Percentiles rank a stretch among this genome's conserved stretches.
phyloP scores from a whole-genome alignment of 2,888 invertebrate genomes.

The Calameuta idolon region DNA sequence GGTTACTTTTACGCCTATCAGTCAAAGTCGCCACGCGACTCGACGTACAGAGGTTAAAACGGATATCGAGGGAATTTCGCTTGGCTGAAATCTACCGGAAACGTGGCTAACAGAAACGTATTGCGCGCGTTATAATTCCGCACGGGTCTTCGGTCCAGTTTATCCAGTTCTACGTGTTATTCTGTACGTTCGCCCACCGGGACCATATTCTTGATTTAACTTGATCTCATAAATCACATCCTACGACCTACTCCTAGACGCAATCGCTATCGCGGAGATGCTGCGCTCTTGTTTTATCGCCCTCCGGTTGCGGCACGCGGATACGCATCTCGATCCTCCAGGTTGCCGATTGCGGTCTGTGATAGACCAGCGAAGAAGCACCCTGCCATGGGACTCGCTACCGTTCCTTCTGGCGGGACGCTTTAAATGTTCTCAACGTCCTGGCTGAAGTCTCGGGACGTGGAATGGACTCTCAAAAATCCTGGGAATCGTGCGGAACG shows the following conservation, averaged over 20 bases:
- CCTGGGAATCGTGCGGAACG: not conserved
- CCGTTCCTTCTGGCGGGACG: not conserved
- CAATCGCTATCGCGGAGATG: not conserved
- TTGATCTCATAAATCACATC: conserved; percentile 7
- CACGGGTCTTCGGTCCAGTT: not conserved
- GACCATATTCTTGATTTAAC: not conserved
- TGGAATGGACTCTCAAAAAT: not conserved
- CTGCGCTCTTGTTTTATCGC: not conserved
- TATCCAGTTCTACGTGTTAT: not conserved
- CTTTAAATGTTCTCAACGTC: not conserved
- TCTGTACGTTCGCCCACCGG: not conserved
- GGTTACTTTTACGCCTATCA: not conserved
- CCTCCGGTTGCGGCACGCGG: not conserved
- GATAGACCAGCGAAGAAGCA: not conserved
- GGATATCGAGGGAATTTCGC: not conserved
- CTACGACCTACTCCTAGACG: conserved; percentile 5
- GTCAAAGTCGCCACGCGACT: not conserved
- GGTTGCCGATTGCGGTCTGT: not conserved
- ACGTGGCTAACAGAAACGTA: not conserved
- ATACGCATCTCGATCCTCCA: not conserved
- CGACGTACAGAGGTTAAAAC: not conserved
- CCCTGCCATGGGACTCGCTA: not conserved
- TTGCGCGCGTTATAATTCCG: not conserved
- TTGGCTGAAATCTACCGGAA: not conserved
- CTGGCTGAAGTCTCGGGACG: not conserved